Evolutionary conservation across 1,140 invertebrate genomes (phyloP), one percentile per base, ranked within the genome.

Genomic region (Apocrypta bakeri): DNA sequence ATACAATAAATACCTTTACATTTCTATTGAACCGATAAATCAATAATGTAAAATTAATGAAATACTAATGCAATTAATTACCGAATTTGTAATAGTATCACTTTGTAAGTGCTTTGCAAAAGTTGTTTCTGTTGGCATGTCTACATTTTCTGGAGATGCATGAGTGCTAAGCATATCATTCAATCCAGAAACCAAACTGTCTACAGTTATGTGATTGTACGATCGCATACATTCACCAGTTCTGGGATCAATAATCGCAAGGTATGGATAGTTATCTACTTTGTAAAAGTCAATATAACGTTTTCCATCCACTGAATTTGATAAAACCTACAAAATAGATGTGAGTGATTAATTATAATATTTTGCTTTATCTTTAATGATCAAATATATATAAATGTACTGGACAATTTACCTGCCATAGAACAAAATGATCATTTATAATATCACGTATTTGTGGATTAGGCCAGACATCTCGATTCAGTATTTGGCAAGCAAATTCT

Each of bases 391-490:
- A 72, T 8, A 68, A n/a, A n/a, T 27, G 66, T 78, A n/a, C 17
- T n/a, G 27, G n/a, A 37, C n/a, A 77, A 2, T 12, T 33, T 87
- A 96, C 95, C 93, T 97, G 96, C 95, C 95, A 97, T 84, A 97
- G 94, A n/a, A 96, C 90, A 88, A 97, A 97, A 90, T 96, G 94
- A 84, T 95, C 93, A 73, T 93, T 93, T 25, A 97, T 90, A 69
- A 97, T 92, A 68, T 93, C 93, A 81, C 95, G 94, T 1, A 97
- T 93, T 81, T 94, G 93, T 74, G 90, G 88, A 84, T 94, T 93
- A 2, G 95, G 94, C 96, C 96, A 97, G 1, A 97, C 93, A 90
- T 97, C 96, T 73, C 96, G 91, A 90, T 97, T 97, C 4, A 97
- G 90, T 7, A 95, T 93, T 90, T 97, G 96, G 84, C 94, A 94